A percentile compares a stretch with the other conserved stretches of the same genome.
Evolutionary conservation across 2,113 vertebrate species (phyloP).

Genomic region (Laticauda colubrina): DNA sequence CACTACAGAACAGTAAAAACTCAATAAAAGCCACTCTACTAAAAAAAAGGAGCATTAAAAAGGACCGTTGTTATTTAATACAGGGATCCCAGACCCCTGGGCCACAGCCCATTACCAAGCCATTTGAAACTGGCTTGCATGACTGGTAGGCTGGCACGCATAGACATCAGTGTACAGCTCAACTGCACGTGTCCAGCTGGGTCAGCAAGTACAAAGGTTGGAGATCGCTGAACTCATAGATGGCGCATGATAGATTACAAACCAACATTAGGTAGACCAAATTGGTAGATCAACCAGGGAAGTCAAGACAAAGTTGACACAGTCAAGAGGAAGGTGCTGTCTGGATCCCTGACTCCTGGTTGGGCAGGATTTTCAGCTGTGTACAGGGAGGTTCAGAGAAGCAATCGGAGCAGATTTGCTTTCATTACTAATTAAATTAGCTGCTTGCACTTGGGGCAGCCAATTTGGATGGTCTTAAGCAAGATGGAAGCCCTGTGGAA

Average conservation of each 20-base stretch:
- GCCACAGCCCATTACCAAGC: no score
- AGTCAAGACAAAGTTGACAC: no score
- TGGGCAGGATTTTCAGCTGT: no score
- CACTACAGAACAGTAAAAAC: background rate
- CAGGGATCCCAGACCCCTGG: no score
- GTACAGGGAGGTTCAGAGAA: background rate
- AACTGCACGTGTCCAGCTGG: no score
- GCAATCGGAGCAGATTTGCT: background rate
- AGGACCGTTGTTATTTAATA: background rate
- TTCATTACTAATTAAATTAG: background rate
- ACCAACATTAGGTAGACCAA: background rate
- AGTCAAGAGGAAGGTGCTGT: no score
- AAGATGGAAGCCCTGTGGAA: background rate
- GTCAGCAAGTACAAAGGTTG: no score
- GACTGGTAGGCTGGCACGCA: no score
- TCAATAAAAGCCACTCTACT: background rate
- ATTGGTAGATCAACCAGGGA: background rate
- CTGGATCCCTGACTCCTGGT: no score
- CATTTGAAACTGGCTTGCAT: no score
- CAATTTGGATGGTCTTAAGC: background rate
- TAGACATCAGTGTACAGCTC: no score
- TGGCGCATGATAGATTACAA: background rate
- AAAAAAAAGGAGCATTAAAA: background rate
- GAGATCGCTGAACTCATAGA: background rate
- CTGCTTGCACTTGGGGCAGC: background rate